These are phyloP conservation scores for Gephyroberyx darwinii DNA, from an alignment of 2,797 vertebrate genomes.

Conservation along the genomic window DNA sequence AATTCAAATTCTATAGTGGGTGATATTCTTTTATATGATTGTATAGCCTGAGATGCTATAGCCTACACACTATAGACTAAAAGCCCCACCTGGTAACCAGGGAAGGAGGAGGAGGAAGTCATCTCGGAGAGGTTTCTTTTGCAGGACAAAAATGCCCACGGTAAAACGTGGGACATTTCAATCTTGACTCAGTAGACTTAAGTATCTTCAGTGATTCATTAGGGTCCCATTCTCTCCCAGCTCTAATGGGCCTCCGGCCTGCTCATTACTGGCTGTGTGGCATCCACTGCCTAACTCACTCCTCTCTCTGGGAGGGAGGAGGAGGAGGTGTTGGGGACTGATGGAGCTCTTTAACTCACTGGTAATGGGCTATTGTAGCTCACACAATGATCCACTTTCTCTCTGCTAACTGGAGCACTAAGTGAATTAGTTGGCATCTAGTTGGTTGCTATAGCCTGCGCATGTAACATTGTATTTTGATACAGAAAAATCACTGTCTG, in stretches of 20 bases:
- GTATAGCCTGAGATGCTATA: conserved; percentile 5
- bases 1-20: conserved; percentile 35
- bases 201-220: conserved; percentile 75
- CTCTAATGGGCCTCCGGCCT: conserved; percentile 71
- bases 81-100: not conserved
- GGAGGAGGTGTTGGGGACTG: conserved; percentile 55
- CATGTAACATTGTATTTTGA: conserved; percentile 20
- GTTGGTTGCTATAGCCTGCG: conserved; percentile 41
- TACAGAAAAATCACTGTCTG: conserved; percentile 15
- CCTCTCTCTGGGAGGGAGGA: conserved; percentile 54
- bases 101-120: conserved; percentile 13
- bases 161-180: conserved; percentile 60
- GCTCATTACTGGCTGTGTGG: conserved; percentile 74
- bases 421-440: conserved; percentile 70
- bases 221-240: conserved; percentile 71
- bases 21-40: conserved; percentile 33
- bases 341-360: conserved; percentile 74
- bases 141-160: not conserved
- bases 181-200: conserved; percentile 66
- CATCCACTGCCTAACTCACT: conserved; percentile 57
- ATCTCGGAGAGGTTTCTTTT: not conserved
- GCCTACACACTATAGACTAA: not conserved
- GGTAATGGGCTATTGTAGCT: conserved; percentile 72
- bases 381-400: conserved; percentile 67
- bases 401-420: conserved; percentile 65